Base-by-base conservation (phyloP, 2,113 vertebrate species). In the Anhinga rufa region DNA sequence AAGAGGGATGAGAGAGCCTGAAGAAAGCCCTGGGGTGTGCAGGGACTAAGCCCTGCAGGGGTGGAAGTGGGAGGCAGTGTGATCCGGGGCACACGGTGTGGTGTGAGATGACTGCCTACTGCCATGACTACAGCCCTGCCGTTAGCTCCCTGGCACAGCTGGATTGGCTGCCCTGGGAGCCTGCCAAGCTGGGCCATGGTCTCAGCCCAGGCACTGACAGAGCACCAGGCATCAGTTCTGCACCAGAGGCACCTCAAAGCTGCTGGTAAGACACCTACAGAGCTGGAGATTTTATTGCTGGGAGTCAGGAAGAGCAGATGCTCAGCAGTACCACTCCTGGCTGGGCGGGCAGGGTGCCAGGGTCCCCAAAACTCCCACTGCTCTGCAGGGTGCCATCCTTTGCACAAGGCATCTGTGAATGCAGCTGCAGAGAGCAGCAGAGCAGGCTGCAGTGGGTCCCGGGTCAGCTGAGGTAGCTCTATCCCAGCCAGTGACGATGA, bases 51-150 rank as follows among this genome's bases (percentile, higher is more conserved):
- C 10, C 34, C 48, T 1, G 1, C 0, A 2, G 49, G 42, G 31
- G 22, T 52, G 61, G 55, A 78, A 40, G 36, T 0, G 5, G 18
- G 68, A 5, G 3, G 32, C 3, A 4, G 29, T 0, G 0, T 0
- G 2, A 72, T 14, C 19, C 3, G 3, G 18, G 24, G 48, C 31
- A 29, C 16, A 7, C 0, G 0, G 22, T 25, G 17, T 3, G 3
- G 12, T 21, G 55, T 0, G 10, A 66, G 46, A 40, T 36, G 64
- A 16, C 31, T 82, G n/a, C 26, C 36, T 9, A 1, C 15, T 54
- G 46, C 70, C 0, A 0, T n/a, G 51, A 38, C 11, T 3, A 1
- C 34, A 72, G 26, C 25, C 36, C 54, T 4, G 1, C 65, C 12
- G 0, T 20, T 22, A 44, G 46, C 42, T 40, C 55, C n/a, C 9